Evolutionary conservation across 2,888 invertebrate genomes (phyloP).

Genomic region (Morpho helenor): DNA sequence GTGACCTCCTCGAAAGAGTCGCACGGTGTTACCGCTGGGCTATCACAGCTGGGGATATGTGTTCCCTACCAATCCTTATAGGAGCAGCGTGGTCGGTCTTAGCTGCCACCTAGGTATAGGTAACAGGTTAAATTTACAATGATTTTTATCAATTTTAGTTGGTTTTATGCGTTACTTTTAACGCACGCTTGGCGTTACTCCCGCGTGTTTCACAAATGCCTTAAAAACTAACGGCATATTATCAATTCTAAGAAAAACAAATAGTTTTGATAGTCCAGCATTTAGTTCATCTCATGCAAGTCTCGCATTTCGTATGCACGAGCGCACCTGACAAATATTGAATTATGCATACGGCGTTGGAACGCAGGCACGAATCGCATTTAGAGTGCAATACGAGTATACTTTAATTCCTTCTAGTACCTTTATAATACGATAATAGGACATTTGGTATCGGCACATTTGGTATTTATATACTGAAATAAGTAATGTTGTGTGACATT

Average conservation of each 20-base stretch:
- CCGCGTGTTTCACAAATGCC: no score
- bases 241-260: background rate
- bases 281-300: slow-evolving; percentile 13
- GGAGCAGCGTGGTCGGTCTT: no score
- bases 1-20: no score
- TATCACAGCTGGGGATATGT: no score
- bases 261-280: slow-evolving; percentile 1
- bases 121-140: no score
- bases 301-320: slow-evolving; percentile 17
- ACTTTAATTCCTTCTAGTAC: slow-evolving; percentile 6
- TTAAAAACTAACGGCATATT: background rate
- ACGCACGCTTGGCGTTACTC: no score
- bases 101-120: no score
- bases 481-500: no score
- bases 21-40: no score
- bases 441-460: background rate
- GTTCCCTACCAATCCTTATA: no score
- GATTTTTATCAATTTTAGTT: no score
- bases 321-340: slow-evolving; percentile 22
- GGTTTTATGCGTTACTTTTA: no score
- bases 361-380: slow-evolving; percentile 12
- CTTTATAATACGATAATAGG: slow-evolving; percentile 6
- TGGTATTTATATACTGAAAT: background rate
- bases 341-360: slow-evolving; percentile 13
- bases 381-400: slow-evolving; percentile 12